A percentile compares a stretch with the other conserved stretches of the same genome.
phyloP scores from a whole-genome alignment of 2,113 vertebrate species.

The Chloropsis hardwickii region DNA sequence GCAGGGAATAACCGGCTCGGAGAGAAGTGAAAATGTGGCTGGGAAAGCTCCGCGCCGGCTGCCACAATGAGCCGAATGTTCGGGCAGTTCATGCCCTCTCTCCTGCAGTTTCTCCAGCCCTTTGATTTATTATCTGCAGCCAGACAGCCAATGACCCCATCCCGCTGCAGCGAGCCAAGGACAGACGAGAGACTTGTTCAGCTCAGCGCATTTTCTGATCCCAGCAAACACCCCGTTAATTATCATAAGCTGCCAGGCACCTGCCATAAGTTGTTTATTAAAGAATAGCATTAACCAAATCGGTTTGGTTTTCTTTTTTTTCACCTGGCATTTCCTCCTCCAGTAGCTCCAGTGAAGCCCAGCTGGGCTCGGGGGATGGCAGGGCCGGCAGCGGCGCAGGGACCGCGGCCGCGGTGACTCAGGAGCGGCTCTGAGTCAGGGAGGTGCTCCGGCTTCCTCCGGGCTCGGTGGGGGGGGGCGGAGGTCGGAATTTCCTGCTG shows the following conservation, averaged over 20 bases:
- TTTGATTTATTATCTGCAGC: conserved; percentile 45
- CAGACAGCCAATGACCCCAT: conserved; percentile 3
- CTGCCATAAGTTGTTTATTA: conserved; percentile 4
- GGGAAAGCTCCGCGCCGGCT: background rate
- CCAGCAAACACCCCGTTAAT: background rate
- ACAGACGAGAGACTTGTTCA: background rate
- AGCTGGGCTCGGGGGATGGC: background rate
- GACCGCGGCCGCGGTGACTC: background rate
- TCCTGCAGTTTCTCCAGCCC: conserved; percentile 3
- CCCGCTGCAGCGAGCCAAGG: background rate
- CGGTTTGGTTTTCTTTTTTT: no score
- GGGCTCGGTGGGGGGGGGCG: conserved; percentile 13
- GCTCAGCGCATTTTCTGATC: background rate
- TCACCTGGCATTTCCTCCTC: rapidly evolving
- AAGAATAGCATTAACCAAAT: background rate
- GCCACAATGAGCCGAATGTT: conserved; percentile 45
- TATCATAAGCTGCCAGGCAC: background rate
- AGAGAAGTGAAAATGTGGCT: conserved; percentile 5
- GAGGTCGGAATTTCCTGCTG: conserved; percentile 67
- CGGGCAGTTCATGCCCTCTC: conserved; percentile 42
- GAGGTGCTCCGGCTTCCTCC: conserved; percentile 29
- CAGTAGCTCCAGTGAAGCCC: rapidly evolving
- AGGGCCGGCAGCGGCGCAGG: background rate
- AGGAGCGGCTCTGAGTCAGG: background rate
- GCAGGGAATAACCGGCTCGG: background rate